Evolutionary conservation across 1,140 invertebrate species (phyloP).

Genomic region (Aphis gossypii): DNA sequence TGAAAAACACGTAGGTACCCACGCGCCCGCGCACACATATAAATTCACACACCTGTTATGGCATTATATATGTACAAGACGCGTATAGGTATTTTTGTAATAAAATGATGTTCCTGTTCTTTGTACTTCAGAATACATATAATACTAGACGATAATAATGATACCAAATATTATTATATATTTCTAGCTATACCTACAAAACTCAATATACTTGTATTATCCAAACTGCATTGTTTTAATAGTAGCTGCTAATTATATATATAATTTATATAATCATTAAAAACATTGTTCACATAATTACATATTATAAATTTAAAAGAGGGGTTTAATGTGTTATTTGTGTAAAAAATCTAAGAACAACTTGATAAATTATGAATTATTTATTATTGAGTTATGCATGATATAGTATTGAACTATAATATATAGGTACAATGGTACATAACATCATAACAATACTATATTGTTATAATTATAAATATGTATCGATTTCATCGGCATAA

Average conservation of each 20-base stretch:
- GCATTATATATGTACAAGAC: not conserved
- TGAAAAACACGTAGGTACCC: not conserved
- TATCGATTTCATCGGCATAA: too few relatives aligned
- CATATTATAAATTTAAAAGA: not conserved
- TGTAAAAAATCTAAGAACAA: not conserved
- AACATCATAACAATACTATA: too few relatives aligned
- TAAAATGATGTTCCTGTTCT: not conserved
- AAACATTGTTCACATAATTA: not conserved
- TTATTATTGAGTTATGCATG: not conserved
- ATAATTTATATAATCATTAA: not conserved
- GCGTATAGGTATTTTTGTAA: not conserved
- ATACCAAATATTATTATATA: not conserved
- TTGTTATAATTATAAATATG: too few relatives aligned
- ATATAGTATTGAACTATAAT: not conserved
- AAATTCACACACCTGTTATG: not conserved
- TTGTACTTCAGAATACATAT: not conserved
- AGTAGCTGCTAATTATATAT: not conserved
- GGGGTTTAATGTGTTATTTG: not conserved
- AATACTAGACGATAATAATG: not conserved
- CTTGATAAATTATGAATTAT: not conserved
- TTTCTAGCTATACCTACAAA: not conserved
- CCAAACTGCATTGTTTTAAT: not conserved
- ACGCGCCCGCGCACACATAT: not conserved
- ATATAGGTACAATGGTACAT: too few relatives aligned
- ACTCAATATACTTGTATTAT: not conserved